Evolutionary conservation across 2,113 vertebrate species (phyloP), one percentile per base, ranked within the genome.

Genomic region (Atrichornis clamosus): DNA sequence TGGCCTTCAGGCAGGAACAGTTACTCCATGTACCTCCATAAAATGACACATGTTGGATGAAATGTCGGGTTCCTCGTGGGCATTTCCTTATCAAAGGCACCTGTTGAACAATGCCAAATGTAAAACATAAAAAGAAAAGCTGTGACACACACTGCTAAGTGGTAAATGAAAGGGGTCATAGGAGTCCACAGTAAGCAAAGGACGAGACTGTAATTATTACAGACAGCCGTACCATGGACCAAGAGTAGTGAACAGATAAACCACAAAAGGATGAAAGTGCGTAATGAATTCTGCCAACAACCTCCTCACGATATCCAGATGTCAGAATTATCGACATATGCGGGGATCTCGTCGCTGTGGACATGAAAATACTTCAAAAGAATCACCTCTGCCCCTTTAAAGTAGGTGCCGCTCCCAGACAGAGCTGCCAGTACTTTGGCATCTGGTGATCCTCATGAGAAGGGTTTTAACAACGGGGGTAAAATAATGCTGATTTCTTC

Each of bases 201-300:
- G 21, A 67, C 4, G 8, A 65, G 39, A 41, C 30, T n/a, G 15
- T 39, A 35, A 28, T 77, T n/a, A 24, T 22, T 49, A 15, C 4
- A n/a, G 11, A 5, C 0, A 3, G 9, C n/a, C n/a, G n/a, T n/a
- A n/a, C n/a, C n/a, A 14, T 5, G 11, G 39, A 63, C 20, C n/a
- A 50, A 60, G n/a, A 35, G 8, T 27, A 26, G 35, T 5, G 44
- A 79, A 52, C 22, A 37, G 56, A 73, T 35, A 27, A 53, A 63
- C 73, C 41, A 26, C 28, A 9, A 18, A 59, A 70, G 50, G 53
- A 60, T 76, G 22, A 53, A 89, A 49, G 11, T 3, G n/a, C 23
- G 12, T 32, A 20, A 0, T 15, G n/a, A 75, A 56, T 76, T 46
- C 49, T 60, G 32, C 37, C 50, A 28, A 39, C 35, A 32, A 11